Conservation (phyloP, 2,797 vertebrate species). For the Acrossocheilus wenchowensis region DNA sequence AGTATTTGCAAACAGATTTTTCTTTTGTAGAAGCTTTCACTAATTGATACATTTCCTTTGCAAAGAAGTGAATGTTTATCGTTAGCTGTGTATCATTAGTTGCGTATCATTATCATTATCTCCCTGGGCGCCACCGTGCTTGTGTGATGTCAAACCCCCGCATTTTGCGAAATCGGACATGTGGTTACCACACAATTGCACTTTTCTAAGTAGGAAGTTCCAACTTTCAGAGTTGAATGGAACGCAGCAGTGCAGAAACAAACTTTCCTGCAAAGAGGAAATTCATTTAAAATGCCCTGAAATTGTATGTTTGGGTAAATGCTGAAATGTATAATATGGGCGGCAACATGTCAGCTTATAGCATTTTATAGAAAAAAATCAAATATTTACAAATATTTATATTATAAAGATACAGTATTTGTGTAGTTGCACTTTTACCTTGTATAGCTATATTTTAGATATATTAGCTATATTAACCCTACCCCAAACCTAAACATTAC, state of each 20-base stretch:
- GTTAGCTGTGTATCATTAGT: constrained; percentile 19
- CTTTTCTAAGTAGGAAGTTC: constrained; percentile 6
- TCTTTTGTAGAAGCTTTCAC: background rate
- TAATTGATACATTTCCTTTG: constrained; percentile 5
- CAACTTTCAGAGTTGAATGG: background rate
- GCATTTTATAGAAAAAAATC: background rate
- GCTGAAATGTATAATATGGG: background rate
- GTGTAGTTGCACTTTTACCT: background rate
- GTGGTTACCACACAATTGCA: background rate
- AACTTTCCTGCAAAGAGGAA: background rate
- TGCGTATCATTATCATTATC: constrained; percentile 25
- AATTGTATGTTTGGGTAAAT: background rate
- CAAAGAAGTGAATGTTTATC: constrained; percentile 4
- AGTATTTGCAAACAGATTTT: background rate
- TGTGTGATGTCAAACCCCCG: constrained; percentile 15
- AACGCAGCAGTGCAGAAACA: background rate
- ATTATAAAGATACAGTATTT: background rate
- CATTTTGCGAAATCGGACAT: background rate
- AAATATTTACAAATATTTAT: background rate
- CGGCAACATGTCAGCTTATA: background rate
- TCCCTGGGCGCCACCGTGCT: background rate
- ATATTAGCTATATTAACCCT: background rate
- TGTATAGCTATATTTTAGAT: background rate
- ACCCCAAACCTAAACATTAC: background rate
- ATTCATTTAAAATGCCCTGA: background rate